Evolutionary conservation across 92 coral and sea anemone genomes (phyloP).

Genomic region (Desmophyllum pertusum): DNA sequence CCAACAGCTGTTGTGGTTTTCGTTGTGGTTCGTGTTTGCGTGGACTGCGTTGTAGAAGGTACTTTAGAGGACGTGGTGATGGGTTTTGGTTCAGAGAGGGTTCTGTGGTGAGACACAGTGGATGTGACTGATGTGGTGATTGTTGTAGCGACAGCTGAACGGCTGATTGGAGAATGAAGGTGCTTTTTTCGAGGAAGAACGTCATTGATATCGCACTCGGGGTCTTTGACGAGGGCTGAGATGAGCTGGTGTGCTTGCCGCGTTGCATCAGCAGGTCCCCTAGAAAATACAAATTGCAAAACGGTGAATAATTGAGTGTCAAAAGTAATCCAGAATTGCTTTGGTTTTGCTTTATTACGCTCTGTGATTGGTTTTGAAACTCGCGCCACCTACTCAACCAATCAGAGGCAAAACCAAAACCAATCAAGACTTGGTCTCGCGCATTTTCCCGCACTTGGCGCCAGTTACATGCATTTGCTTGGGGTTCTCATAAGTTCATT

Average conservation of each 20-base stretch:
- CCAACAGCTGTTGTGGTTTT: constrained; percentile 41
- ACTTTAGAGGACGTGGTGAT: constrained; percentile 34
- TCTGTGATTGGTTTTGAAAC: too few species aligned
- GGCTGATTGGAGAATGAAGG: constrained; percentile 69
- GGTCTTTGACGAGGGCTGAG: constrained; percentile 95
- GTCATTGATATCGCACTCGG: constrained; percentile 97
- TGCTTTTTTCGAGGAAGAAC: constrained; percentile 93
- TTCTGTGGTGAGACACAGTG: constrained; percentile 56
- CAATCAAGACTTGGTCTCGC: too few species aligned
- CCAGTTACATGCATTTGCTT: too few species aligned
- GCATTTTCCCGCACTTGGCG: too few species aligned
- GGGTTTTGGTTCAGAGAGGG: constrained; percentile 63
- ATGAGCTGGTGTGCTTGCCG: constrained; percentile 98
- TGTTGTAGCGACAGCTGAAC: constrained; percentile 51
- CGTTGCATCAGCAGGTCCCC: constrained; percentile 99
- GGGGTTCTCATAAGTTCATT: too few species aligned
- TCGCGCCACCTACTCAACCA: too few species aligned
- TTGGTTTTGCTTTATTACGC: too few species aligned
- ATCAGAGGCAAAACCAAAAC: too few species aligned
- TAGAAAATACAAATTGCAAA: constrained; percentile 24
- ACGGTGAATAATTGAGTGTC: too few species aligned
- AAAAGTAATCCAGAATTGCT: too few species aligned
- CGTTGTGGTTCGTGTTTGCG: constrained; percentile 32
- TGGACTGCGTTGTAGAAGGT: constrained; percentile 57
- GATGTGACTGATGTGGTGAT: constrained; percentile 69